Base-by-base conservation (phyloP, 2,113 vertebrate species). In the Cairina moschata region DNA sequence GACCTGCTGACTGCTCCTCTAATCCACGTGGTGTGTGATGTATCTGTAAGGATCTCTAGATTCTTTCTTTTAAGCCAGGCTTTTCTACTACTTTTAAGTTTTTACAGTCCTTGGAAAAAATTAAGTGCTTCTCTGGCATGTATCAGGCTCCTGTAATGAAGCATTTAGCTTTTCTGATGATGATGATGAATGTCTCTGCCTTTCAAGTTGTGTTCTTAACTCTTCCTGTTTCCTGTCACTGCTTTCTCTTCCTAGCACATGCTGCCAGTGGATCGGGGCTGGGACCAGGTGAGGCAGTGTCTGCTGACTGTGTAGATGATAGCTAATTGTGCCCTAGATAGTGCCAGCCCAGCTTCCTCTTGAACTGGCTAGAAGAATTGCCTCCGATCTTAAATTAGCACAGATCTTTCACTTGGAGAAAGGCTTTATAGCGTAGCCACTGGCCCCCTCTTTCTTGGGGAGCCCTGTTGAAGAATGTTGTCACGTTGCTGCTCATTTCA, bases 241-340 rank as follows among this genome's bases (percentile, higher is more conserved):
- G 95, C 98, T 98, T 98, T 98, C 96, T 98, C 97, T 98, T 98
- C 98, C 97, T 97, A 99, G 98, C 97, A 96, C 97, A 96, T 97
- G 93, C 97, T 97, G 96, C 98, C 98, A 94, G 91, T 92, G 98
- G 98, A 99, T 97, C 95, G 96, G 97, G 97, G 98, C 94, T 98
- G 96, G 93, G 97, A 98, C 97, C 98, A 99, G 98, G 98, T 99
- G 98, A 99, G 98, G 96, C 96, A 72, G 94, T 59, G 91, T 66
- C 86, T 79, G 80, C 88, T 85, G 81, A 88, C 83, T 83, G 52
- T 90, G 55, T 23, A 79, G 89, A 77, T 50, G 87, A 82, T 90
- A 92, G 90, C 86, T 62, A n/a, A 29, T 17, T 82, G 90, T 93
- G 76, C 62, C 78, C 52, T 36, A 13, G 60, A 2, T 15, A 55